Percentiles rank a stretch among this genome's conserved stretches.
phyloP scores from a whole-genome alignment of 2,888 invertebrate genomes.

The Nephrotoma appendiculata region DNA sequence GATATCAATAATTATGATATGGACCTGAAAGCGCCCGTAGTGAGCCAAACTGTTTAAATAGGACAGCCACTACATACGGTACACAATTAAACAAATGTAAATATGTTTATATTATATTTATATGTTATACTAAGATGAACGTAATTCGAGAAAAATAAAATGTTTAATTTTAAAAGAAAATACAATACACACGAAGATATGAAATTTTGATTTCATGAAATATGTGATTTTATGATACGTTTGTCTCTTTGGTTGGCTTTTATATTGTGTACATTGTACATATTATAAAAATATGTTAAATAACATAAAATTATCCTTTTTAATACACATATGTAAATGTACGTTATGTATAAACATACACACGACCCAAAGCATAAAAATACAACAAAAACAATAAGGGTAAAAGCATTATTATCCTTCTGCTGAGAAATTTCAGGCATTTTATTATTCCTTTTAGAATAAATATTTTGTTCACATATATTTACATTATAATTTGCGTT shows the following conservation, averaged over 20 bases:
- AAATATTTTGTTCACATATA: not conserved
- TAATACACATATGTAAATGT: not conserved
- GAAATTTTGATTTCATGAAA: not conserved
- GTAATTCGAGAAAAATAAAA: not conserved
- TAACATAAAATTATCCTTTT: not conserved
- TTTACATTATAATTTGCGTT: not conserved
- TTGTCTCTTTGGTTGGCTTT: not conserved
- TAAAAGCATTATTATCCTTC: not conserved
- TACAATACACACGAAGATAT: not conserved
- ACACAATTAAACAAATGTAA: too few relatives aligned
- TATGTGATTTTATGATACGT: not conserved
- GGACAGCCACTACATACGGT: too few relatives aligned
- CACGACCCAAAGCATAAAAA: not conserved
- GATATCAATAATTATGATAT: too few relatives aligned
- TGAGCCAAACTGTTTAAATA: too few relatives aligned
- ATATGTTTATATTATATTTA: too few relatives aligned
- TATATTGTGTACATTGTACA: not conserved
- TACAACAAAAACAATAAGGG: not conserved
- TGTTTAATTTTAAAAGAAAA: not conserved
- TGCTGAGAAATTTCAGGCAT: not conserved
- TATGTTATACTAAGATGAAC: not conserved
- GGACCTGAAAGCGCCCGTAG: too few relatives aligned
- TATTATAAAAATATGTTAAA: not conserved
- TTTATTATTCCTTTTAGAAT: not conserved
- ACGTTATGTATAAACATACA: not conserved